These are phyloP conservation scores for Vollenhovia emeryi DNA, from an alignment of 1,140 invertebrate genomes.

Conservation along the genomic window DNA sequence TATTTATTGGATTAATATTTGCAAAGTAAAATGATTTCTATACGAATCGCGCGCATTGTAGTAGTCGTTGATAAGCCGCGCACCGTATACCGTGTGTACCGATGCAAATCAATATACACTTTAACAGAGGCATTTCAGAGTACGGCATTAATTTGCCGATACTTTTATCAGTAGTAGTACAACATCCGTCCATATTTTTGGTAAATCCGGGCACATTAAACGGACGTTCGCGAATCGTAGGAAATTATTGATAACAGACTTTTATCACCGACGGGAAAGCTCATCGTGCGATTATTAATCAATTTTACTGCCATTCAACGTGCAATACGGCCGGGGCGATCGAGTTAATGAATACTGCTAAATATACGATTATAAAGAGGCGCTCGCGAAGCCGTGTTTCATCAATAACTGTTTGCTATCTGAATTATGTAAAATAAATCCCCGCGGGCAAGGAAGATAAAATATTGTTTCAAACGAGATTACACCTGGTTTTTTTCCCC, in stretches of 20 bases:
- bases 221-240: conserved; percentile 24
- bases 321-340: conserved; percentile 6
- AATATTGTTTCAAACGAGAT: conserved; percentile 22
- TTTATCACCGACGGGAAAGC: conserved; percentile 42
- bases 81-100: background rate
- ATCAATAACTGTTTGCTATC: conserved; percentile 31
- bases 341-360: conserved; percentile 55
- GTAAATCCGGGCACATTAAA: conserved; percentile 42
- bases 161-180: conserved; percentile 29
- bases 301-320: conserved; percentile 55
- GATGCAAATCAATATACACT: conserved; percentile 40
- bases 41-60: background rate
- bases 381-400: background rate
- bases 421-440: conserved; percentile 50
- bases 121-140: conserved; percentile 11
- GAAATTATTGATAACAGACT: conserved; percentile 59
- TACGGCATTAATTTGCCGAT: conserved; percentile 37
- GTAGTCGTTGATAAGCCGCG: conserved; percentile 27
- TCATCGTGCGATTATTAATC: conserved; percentile 56
- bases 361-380: conserved; percentile 44
- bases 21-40: conserved; percentile 45
- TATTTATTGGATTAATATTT: conserved; percentile 46
- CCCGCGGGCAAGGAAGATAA: conserved; percentile 17
- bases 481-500: background rate
- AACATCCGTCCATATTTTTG: conserved; percentile 46